Conservation (phyloP, 2,888 invertebrate genomes). For the Sarcophaga rosellei region DNA sequence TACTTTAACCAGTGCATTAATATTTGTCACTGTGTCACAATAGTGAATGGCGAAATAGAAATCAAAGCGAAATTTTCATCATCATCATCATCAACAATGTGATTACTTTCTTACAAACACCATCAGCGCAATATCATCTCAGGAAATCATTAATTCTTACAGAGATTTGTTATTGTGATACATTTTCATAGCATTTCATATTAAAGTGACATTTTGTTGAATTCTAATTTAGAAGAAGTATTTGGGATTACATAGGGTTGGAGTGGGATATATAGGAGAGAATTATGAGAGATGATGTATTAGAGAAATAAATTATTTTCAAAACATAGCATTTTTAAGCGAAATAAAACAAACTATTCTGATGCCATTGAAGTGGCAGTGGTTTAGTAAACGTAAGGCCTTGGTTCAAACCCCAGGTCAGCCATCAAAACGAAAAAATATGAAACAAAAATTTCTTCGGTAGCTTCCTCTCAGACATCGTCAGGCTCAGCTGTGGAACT, state of each 20-base stretch:
- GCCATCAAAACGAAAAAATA: no score
- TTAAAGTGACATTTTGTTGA: neutral
- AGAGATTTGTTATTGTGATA: neutral
- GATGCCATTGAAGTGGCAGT: no score
- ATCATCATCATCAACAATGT: slow-evolving; percentile 9
- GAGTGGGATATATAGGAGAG: neutral
- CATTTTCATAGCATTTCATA: neutral
- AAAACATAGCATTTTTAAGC: no score
- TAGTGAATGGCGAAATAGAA: neutral
- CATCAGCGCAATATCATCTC: neutral
- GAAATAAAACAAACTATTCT: no score
- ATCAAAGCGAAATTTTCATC: slow-evolving; percentile 8
- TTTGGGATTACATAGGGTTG: neutral
- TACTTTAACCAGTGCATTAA: neutral
- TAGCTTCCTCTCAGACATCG: no score
- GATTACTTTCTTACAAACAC: slow-evolving; percentile 5
- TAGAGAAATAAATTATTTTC: no score
- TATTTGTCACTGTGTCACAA: neutral
- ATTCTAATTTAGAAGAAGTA: neutral
- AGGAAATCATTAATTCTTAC: neutral
- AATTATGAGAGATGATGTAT: neutral
- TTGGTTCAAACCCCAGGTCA: no score
- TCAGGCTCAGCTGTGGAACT: no score
- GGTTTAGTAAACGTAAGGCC: no score
- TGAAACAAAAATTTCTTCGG: no score